A percentile compares a stretch with the other conserved stretches of the same genome.
Evolutionary conservation across 92 coral and sea anemone species (phyloP).

Genomic region (Plumapathes pennacea): DNA sequence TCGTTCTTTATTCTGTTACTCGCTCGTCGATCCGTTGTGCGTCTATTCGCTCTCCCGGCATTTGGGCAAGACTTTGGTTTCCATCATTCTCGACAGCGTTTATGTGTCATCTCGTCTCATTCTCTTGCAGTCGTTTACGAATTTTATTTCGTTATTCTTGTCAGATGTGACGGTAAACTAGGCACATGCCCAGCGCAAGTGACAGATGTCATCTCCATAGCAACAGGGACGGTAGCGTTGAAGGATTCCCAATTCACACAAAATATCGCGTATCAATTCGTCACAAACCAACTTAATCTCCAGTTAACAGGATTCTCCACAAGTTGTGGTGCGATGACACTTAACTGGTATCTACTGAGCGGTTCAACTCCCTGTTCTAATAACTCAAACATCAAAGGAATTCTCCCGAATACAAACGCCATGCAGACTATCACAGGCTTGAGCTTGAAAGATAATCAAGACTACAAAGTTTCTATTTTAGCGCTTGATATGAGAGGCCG

Average conservation of each 20-base stretch:
- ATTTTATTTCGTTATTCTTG: no score
- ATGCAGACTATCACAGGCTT: slow-evolving; percentile 69
- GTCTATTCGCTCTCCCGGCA: no score
- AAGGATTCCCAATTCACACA: slow-evolving; percentile 47
- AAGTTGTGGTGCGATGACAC: slow-evolving; percentile 67
- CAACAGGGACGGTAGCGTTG: slow-evolving; percentile 64
- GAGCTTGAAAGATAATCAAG: slow-evolving; percentile 42
- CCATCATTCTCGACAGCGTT: no score
- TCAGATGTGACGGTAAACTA: slow-evolving; percentile 85
- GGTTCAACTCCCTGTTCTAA: slow-evolving; percentile 42
- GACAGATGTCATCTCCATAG: slow-evolving; percentile 52
- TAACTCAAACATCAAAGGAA: slow-evolving; percentile 25
- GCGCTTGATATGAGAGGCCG: slow-evolving; percentile 57
- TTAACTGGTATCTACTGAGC: slow-evolving; percentile 72
- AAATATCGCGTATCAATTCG: slow-evolving; percentile 56
- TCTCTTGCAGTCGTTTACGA: no score
- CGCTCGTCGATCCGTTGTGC: no score
- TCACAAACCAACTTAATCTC: slow-evolving; percentile 64
- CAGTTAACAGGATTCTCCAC: slow-evolving; percentile 58
- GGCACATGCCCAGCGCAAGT: slow-evolving; percentile 85
- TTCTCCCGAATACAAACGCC: slow-evolving; percentile 33
- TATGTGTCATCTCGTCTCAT: no score
- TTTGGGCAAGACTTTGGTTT: no score
- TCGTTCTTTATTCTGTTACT: no score
- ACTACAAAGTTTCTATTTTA: slow-evolving; percentile 83